Conservation (phyloP, 2,797 vertebrate species). For the Sebastes iracundus region DNA sequence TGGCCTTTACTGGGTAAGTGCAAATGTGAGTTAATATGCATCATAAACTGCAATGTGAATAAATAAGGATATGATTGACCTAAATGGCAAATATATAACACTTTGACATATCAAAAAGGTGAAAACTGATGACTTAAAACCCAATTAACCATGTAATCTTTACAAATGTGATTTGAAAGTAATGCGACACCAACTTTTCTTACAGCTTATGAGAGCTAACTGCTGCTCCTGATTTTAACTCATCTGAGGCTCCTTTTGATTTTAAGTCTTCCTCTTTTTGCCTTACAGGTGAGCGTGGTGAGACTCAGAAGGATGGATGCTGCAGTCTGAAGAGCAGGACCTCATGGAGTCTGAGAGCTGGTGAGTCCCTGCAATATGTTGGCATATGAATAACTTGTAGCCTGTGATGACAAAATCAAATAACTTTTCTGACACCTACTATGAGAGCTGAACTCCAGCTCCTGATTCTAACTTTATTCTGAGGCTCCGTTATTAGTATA, state of each 20-base stretch:
- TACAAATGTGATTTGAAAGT: background rate
- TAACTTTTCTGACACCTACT: slow-evolving; percentile 78
- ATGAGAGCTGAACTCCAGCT: slow-evolving; percentile 70
- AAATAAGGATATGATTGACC: background rate
- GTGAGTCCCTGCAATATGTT: background rate
- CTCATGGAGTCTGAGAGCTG: background rate
- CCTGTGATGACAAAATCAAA: slow-evolving; percentile 64
- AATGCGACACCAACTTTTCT: background rate
- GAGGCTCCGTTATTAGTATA: slow-evolving; percentile 19
- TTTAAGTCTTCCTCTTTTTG: too few relatives aligned
- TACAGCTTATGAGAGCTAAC: slow-evolving; percentile 8
- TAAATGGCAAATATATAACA: too few relatives aligned
- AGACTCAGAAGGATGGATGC: background rate
- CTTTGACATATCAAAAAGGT: too few relatives aligned
- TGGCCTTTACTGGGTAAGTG: background rate
- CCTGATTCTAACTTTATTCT: slow-evolving; percentile 66
- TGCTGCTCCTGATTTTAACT: background rate
- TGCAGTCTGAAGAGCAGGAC: background rate
- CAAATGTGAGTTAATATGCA: background rate
- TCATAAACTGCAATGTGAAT: background rate
- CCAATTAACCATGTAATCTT: background rate
- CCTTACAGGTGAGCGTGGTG: background rate
- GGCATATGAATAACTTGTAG: background rate
- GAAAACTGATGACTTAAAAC: too few relatives aligned
- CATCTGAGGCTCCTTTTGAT: background rate